phyloP scores from a whole-genome alignment of 2,888 invertebrate species.

The Nemotelus nigrinus region DNA sequence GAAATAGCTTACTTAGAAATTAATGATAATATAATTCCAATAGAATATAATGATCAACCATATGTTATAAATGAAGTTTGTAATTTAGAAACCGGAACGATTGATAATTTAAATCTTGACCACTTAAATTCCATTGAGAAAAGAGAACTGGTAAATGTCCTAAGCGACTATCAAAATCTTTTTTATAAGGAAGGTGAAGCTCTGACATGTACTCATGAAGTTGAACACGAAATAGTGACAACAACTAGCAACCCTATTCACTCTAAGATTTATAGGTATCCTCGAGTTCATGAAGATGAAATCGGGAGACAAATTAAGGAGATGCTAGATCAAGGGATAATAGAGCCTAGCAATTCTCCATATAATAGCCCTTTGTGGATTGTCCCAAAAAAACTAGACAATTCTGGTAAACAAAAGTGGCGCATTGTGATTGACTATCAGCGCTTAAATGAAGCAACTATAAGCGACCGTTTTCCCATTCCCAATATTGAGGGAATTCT shows the following conservation, averaged over 20 bases:
- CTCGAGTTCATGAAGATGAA: constrained; percentile 15
- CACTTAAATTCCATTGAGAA: constrained; percentile 30
- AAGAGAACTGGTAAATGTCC: not conserved
- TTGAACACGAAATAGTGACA: constrained; percentile 22
- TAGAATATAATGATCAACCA: no score
- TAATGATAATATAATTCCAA: no score
- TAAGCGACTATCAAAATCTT: not conserved
- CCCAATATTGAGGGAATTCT: constrained; percentile 40
- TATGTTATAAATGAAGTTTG: no score
- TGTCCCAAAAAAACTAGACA: constrained; percentile 30
- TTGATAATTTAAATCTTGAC: not conserved
- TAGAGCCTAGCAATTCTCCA: constrained; percentile 29
- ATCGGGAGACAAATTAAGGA: not conserved
- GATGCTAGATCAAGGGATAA: constrained; percentile 13
- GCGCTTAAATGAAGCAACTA: constrained; percentile 9
- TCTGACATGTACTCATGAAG: not conserved
- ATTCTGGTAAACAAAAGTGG: constrained; percentile 2
- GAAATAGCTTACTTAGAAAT: no score
- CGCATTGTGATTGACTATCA: constrained; percentile 26
- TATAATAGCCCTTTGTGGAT: constrained; percentile 21
- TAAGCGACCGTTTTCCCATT: constrained; percentile 17
- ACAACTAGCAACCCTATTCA: constrained; percentile 18
- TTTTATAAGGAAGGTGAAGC: constrained; percentile 20
- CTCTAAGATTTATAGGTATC: constrained; percentile 21
- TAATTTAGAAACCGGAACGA: no score